Evolutionary conservation across 1,140 invertebrate species (phyloP).

Genomic region (Lasaia peninsularis): DNA sequence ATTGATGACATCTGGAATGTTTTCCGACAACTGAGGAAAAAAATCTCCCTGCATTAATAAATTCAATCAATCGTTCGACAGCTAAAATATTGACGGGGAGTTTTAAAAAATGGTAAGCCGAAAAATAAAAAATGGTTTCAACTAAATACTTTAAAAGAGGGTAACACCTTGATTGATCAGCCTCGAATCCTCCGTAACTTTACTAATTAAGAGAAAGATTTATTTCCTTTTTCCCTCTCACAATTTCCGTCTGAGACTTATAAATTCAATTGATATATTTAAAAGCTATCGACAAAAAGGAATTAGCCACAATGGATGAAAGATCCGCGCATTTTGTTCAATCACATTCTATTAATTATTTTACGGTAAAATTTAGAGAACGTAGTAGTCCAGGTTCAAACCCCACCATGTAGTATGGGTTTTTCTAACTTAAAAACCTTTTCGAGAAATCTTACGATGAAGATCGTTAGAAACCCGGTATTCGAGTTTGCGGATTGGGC

Average conservation of each 20-base stretch:
- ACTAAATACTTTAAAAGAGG: conserved; percentile 39
- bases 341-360: too few species aligned
- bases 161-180: conserved; percentile 68
- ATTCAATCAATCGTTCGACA: conserved; percentile 17
- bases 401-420: too few species aligned
- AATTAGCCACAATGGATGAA: not conserved
- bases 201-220: conserved; percentile 73
- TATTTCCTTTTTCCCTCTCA: conserved; percentile 67
- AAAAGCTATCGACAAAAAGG: conserved; percentile 4
- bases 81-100: conserved; percentile 43
- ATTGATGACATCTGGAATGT: not conserved
- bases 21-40: not conserved
- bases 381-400: too few species aligned
- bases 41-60: conserved; percentile 8
- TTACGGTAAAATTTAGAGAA: too few species aligned
- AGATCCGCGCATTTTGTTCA: not conserved
- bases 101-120: conserved; percentile 43
- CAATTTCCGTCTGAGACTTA: conserved; percentile 22
- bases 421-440: too few species aligned
- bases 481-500: too few species aligned
- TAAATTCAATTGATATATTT: conserved; percentile 8
- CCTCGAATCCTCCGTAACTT: conserved; percentile 65
- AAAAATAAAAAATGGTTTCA: conserved; percentile 48
- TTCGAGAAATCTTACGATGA: too few species aligned
- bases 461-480: too few species aligned